Percentiles rank a stretch among this genome's conserved stretches.
Evolutionary conservation across 2,888 invertebrate species (phyloP).

Genomic region (Erynnis tages): DNA sequence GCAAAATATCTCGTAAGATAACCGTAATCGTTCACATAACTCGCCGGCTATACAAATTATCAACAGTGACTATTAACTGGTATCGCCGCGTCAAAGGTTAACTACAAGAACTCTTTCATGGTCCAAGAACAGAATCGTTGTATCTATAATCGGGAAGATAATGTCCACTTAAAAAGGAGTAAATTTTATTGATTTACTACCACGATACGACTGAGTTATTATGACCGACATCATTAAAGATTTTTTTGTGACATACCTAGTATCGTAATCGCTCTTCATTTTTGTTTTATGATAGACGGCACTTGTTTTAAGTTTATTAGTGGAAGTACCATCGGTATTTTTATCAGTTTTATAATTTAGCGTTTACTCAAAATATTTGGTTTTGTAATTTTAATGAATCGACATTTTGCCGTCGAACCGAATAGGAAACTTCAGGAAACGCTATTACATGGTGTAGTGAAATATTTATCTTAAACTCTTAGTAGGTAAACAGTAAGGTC

Average conservation of each 20-base stretch:
- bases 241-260: constrained; percentile 37
- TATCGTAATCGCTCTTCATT: constrained; percentile 16
- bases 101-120: constrained; percentile 46
- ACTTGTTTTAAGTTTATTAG: constrained; percentile 31
- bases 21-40: constrained; percentile 17
- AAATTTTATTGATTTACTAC: constrained; percentile 71
- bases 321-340: too few relatives aligned
- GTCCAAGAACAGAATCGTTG: constrained; percentile 56
- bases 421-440: too few relatives aligned
- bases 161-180: constrained; percentile 66
- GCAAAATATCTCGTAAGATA: constrained; percentile 19
- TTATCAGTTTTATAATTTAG: too few relatives aligned
- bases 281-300: constrained; percentile 29
- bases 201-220: constrained; percentile 43
- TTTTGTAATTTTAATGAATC: too few relatives aligned
- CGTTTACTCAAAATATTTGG: too few relatives aligned
- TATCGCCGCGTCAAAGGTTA: constrained; percentile 45
- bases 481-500: too few relatives aligned
- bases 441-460: too few relatives aligned
- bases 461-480: too few relatives aligned
- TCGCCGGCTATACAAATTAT: constrained; percentile 16
- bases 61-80: constrained; percentile 6
- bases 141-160: constrained; percentile 63
- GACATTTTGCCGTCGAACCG: too few relatives aligned
- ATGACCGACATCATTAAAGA: constrained; percentile 34